Conservation (phyloP, 2,888 invertebrate species). For the Neoaliturus tenellus region DNA sequence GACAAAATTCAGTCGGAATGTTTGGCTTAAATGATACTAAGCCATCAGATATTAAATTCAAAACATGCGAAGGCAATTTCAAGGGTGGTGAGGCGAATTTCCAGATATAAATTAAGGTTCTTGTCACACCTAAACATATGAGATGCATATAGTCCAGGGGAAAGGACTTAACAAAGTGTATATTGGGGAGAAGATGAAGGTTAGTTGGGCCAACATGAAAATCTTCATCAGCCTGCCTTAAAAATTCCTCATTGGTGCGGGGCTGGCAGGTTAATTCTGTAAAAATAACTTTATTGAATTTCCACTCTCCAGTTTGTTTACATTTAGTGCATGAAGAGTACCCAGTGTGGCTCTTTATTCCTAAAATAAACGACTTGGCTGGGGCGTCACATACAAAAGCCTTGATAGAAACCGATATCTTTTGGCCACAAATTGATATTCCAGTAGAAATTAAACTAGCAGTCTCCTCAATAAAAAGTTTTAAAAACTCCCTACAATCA, state of each 20-base stretch:
- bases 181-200: background rate
- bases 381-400: slow-evolving; percentile 61
- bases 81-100: slow-evolving; percentile 6
- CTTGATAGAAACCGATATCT: slow-evolving; percentile 30
- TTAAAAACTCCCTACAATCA: background rate
- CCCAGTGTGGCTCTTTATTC: slow-evolving; percentile 61
- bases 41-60: background rate
- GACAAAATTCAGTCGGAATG: slow-evolving; percentile 35
- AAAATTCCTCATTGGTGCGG: slow-evolving; percentile 21
- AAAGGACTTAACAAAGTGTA: slow-evolving; percentile 20
- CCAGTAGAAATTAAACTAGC: background rate
- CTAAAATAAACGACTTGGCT: slow-evolving; percentile 59
- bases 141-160: slow-evolving; percentile 53
- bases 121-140: slow-evolving; percentile 42
- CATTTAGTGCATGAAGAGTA: slow-evolving; percentile 59
- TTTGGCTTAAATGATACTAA: background rate
- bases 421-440: background rate
- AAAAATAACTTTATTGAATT: slow-evolving; percentile 12
- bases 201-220: background rate
- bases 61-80: background rate
- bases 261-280: background rate
- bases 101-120: slow-evolving; percentile 37
- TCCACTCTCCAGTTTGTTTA: slow-evolving; percentile 22
- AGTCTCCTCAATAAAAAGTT: slow-evolving; percentile 12
- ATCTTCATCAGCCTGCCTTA: slow-evolving; percentile 1